These are phyloP conservation scores for Potamarius usumacintae DNA, from an alignment of 2,113 vertebrate genomes.

Conservation along the genomic window DNA sequence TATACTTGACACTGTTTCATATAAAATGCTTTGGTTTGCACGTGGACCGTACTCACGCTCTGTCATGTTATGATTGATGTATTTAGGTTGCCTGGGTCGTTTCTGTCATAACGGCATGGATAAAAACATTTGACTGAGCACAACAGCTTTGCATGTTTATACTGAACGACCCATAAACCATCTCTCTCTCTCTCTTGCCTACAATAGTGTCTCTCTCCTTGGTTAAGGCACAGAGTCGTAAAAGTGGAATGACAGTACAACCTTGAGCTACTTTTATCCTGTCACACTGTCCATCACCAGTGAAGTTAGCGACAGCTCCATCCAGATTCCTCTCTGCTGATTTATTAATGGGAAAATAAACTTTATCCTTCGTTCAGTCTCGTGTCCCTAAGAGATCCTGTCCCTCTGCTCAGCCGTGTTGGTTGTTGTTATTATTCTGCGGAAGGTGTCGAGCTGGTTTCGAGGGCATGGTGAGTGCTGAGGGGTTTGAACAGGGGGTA, in stretches of 20 bases:
- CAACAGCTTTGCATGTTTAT: conserved; percentile 24
- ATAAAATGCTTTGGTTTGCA: conserved; percentile 41
- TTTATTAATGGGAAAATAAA: conserved; percentile 88
- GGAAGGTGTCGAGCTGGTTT: conserved; percentile 39
- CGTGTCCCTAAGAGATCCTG: conserved; percentile 90
- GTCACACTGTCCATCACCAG: conserved; percentile 75
- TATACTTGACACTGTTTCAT: conserved; percentile 6
- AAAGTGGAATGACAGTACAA: conserved; percentile 80
- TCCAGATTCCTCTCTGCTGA: conserved; percentile 66
- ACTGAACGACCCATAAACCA: conserved; percentile 48
- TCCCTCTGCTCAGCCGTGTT: conserved; percentile 70
- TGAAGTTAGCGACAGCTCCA: conserved; percentile 82
- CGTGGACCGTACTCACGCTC: not conserved
- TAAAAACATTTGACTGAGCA: conserved; percentile 51
- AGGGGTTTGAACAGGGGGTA: conserved; percentile 83
- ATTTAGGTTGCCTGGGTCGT: conserved; percentile 43
- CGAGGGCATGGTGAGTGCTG: conserved; percentile 52
- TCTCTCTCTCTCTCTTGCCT: conserved; percentile 43
- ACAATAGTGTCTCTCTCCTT: conserved; percentile 44
- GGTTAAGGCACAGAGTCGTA: conserved; percentile 68
- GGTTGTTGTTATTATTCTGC: conserved; percentile 23
- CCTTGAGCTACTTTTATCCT: conserved; percentile 79
- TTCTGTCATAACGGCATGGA: conserved; percentile 49
- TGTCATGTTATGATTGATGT: conserved; percentile 60
- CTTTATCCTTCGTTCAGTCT: conserved; percentile 85